Percentiles rank a stretch among this genome's conserved stretches.
These are phyloP conservation scores for Cichlasoma orientale DNA, from an alignment of 2,797 vertebrate genomes.

Conservation along the genomic window DNA sequence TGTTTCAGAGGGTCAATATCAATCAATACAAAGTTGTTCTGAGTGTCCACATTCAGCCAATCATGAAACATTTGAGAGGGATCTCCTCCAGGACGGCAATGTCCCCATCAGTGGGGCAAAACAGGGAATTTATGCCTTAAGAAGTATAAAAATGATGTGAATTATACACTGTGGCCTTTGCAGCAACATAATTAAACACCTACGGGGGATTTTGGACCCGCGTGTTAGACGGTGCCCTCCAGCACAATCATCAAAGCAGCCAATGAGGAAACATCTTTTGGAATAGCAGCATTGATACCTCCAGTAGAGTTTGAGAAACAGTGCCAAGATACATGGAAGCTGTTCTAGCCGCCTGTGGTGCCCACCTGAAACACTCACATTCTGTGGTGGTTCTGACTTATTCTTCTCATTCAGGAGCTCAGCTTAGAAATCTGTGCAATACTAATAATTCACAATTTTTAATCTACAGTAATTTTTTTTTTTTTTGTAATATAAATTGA, in stretches of 20 bases:
- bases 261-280: not conserved
- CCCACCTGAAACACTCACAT: fast-evolving
- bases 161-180: no score
- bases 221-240: not conserved
- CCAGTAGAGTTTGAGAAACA: not conserved
- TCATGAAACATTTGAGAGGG: not conserved
- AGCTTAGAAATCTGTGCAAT: not conserved
- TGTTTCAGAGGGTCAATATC: not conserved
- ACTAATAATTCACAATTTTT: not conserved
- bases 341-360: not conserved
- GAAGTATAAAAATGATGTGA: no score
- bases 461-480: not conserved
- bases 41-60: not conserved
- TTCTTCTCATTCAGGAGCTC: not conserved
- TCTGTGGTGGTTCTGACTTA: not conserved
- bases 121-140: not conserved
- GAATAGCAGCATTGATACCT: not conserved
- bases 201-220: no score
- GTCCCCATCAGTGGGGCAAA: not conserved
- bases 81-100: not conserved
- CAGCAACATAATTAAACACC: no score
- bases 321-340: not conserved
- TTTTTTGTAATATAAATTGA: not conserved
- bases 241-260: not conserved
- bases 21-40: not conserved